These are phyloP conservation scores for Equus przewalskii DNA, from an alignment of 2,113 vertebrate genomes.

Conservation along the genomic window DNA sequence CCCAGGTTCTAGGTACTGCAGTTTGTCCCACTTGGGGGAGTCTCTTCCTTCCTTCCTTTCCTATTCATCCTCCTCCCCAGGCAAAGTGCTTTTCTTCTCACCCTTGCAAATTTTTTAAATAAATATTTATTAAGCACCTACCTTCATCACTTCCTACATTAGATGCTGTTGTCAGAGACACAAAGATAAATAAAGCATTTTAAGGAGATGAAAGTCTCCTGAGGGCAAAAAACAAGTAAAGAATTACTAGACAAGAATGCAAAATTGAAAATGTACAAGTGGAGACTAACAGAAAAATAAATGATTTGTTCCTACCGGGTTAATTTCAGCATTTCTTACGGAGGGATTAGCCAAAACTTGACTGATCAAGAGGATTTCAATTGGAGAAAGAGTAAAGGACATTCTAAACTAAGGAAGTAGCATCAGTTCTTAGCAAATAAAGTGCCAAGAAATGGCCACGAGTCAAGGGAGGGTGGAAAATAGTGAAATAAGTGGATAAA, in stretches of 20 bases:
- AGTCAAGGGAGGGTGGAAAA: neutral
- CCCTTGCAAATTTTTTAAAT: neutral
- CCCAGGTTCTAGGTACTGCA: neutral
- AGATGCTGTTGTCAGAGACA: neutral
- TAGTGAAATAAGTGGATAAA: neutral
- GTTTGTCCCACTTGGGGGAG: too few relatives aligned
- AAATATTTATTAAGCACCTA: neutral
- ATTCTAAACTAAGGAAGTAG: neutral
- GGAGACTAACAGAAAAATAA: neutral
- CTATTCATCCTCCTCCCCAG: neutral
- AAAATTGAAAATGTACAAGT: neutral
- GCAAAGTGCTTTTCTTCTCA: neutral
- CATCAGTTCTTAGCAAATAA: neutral
- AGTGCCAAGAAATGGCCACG: neutral
- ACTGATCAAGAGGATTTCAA: neutral
- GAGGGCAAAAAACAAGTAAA: neutral
- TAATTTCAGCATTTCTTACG: neutral
- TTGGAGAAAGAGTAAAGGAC: neutral
- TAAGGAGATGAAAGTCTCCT: neutral
- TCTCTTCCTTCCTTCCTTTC: neutral
- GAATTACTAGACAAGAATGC: neutral
- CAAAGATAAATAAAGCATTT: neutral
- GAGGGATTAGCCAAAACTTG: neutral
- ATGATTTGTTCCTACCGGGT: neutral
- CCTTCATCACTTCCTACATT: neutral